These are phyloP conservation scores for Megaceryle torquata DNA, from an alignment of 2,113 vertebrate species.

Conservation along the genomic window DNA sequence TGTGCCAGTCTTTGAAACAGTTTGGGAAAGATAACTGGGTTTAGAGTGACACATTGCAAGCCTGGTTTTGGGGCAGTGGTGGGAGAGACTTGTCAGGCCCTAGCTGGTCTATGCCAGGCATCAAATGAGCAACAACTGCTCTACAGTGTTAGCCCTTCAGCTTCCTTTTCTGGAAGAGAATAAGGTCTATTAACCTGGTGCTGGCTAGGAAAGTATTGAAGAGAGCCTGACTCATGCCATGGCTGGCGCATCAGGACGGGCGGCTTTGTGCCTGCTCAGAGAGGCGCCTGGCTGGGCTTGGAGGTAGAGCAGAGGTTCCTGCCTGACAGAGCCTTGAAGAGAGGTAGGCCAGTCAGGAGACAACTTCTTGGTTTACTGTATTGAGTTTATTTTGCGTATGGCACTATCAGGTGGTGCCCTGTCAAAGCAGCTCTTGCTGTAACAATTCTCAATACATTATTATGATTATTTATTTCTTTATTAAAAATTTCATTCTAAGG, in stretches of 20 bases:
- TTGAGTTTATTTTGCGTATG: not conserved
- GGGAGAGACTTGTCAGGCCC: not conserved
- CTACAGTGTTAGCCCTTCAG: not conserved
- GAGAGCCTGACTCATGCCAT: not conserved
- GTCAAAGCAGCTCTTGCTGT: not conserved
- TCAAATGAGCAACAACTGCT: not conserved
- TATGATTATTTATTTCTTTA: not conserved
- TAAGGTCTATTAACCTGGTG: not conserved
- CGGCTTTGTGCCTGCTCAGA: not conserved
- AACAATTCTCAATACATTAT: not conserved
- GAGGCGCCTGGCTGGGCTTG: not conserved
- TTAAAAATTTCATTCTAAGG: not conserved
- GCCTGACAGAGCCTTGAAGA: not conserved
- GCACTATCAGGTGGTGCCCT: not conserved
- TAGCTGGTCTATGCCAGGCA: not conserved
- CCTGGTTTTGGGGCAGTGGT: not conserved
- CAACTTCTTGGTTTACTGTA: not conserved
- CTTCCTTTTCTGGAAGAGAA: not conserved
- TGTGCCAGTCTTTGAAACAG: not conserved
- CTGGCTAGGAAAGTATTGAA: not conserved
- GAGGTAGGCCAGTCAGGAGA: not conserved
- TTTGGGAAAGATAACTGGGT: not conserved
- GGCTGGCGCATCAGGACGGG: accelerated
- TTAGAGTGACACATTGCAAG: not conserved
- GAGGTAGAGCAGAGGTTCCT: not conserved